A percentile compares a stretch with the other conserved stretches of the same genome.
These are phyloP conservation scores for Mechanitis mazaeus DNA, from an alignment of 2,888 invertebrate species.

Conservation along the genomic window DNA sequence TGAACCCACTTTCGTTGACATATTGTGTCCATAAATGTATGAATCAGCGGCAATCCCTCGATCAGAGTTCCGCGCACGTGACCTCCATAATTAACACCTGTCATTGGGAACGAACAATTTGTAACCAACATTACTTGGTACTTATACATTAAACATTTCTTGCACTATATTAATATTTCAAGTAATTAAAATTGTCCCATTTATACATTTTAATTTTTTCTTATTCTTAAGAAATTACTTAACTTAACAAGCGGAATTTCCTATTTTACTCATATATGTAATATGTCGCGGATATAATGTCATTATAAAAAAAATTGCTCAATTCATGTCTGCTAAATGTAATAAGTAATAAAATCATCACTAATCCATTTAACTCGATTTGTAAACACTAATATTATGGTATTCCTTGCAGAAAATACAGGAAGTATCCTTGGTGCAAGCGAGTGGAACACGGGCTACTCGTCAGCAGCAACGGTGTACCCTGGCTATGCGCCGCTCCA, in stretches of 20 bases:
- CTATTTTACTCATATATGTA: no score
- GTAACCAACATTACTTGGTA: constrained; percentile 18
- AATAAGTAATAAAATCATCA: no score
- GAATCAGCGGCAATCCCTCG: constrained; percentile 70
- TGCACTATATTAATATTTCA: constrained; percentile 7
- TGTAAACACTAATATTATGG: not conserved
- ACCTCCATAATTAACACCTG: constrained; percentile 46
- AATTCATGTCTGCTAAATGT: no score
- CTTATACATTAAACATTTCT: constrained; percentile 14
- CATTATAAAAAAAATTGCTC: no score
- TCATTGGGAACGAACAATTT: constrained; percentile 34
- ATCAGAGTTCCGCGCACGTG: constrained; percentile 60
- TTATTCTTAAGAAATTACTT: no score
- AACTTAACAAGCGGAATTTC: no score
- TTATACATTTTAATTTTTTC: no score
- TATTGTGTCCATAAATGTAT: constrained; percentile 34
- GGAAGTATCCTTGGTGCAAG: constrained; percentile 78
- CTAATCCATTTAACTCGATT: not conserved
- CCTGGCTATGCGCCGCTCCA: constrained; percentile 76
- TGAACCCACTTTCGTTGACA: constrained; percentile 51
- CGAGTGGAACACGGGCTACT: constrained; percentile 79
- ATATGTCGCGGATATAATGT: no score
- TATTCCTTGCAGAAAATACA: constrained; percentile 64
- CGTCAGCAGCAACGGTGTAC: constrained; percentile 69
- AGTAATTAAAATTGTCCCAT: no score